Base-by-base conservation (phyloP, 2,113 vertebrate genomes). In the Colossoma macropomum region DNA sequence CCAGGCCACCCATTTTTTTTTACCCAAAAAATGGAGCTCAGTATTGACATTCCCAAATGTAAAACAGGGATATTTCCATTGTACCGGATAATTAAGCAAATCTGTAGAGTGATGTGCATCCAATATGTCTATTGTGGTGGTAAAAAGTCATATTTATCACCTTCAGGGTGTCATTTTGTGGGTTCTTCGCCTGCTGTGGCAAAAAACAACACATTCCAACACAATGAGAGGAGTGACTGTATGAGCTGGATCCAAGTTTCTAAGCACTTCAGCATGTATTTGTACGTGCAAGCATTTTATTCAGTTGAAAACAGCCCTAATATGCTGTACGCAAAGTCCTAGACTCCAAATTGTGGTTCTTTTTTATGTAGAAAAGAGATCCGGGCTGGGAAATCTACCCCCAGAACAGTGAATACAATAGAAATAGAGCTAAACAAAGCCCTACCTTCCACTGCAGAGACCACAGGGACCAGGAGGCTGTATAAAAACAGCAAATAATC, bases 401-500 rank as follows among this genome's bases (percentile, higher is more conserved):
- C n/a, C n/a, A n/a, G n/a, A n/a, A n/a, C n/a, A n/a, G n/a, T n/a
- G n/a, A n/a, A 4, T 45, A 45, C 41, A 45, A 45, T 45, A 45
- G 41, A 45, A 11, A 11, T 1, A 11, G 41, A 8, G 17, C 15
- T 19, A 9, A 15, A 17, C 15, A 9, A 52, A 15, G 59, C 83
- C 88, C 87, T 91, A 95, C 94, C 94, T 93, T 95, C 94, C 5
- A 95, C 94, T 75, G 93, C 93, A 87, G 93, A 88, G 75, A 94
- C 93, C 89, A 75, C 89, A 41, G 93, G 92, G 59, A 95, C 89
- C 74, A 93, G 21, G 84, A 94, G 84, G 93, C 93, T 94, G 94
- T 92, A 95, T 90, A 93, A 60, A 90, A 94, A 93, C 91, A 94
- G 92, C 93, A 93, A 88, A 91, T 93, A 94, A 93, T 94, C 94